Conservation (phyloP, 2,113 vertebrate genomes). For the Triplophysa dalaica region DNA sequence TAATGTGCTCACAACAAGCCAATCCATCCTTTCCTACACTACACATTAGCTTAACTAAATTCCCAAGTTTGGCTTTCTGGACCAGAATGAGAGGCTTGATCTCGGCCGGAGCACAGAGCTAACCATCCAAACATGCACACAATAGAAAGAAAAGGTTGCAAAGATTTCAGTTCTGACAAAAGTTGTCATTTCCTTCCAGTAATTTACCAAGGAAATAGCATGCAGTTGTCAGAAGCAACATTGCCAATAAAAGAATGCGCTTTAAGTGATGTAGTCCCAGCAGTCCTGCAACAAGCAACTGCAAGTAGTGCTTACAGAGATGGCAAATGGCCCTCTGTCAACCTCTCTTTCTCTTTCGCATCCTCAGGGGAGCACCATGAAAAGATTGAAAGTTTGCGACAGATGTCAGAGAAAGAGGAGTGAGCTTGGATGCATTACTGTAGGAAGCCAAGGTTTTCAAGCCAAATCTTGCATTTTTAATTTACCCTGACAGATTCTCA, state of each 20-base stretch:
- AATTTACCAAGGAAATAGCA: constrained; percentile 9
- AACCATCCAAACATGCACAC: no score
- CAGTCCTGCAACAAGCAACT: constrained; percentile 53
- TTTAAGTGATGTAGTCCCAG: constrained; percentile 48
- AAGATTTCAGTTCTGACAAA: constrained; percentile 12
- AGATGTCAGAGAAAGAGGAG: constrained; percentile 60
- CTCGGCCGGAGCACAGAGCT: no score
- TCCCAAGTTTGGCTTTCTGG: background rate
- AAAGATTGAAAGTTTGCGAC: constrained; percentile 63
- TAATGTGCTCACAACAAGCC: background rate
- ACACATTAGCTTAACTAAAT: constrained; percentile 11
- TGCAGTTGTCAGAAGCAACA: constrained; percentile 48
- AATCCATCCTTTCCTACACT: background rate
- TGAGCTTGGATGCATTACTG: constrained; percentile 61
- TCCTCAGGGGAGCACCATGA: constrained; percentile 56
- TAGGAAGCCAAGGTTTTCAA: constrained; percentile 57
- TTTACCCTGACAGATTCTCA: constrained; percentile 48
- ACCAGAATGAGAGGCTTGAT: no score
- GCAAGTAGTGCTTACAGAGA: constrained; percentile 41
- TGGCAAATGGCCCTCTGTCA: constrained; percentile 33
- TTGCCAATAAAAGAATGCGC: constrained; percentile 53
- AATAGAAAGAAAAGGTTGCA: background rate
- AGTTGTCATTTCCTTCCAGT: background rate
- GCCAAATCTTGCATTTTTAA: constrained; percentile 69
- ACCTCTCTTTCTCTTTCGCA: background rate